Base-by-base conservation (phyloP, 1,140 invertebrate genomes). In the Pseudomyrmex pallidus region DNA sequence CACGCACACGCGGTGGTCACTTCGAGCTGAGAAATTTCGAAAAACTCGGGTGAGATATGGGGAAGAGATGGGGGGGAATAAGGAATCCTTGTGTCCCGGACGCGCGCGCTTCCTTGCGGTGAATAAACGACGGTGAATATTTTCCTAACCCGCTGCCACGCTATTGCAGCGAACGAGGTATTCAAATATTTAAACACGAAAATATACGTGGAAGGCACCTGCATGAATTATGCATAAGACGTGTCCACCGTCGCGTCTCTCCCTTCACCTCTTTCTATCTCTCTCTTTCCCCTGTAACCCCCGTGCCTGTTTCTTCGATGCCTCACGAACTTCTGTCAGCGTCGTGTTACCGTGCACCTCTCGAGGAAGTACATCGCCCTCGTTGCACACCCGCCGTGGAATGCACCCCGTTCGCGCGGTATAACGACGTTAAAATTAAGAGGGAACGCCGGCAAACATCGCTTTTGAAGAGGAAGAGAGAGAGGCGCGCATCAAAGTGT, bases 161-260 rank as follows among this genome's bases (percentile, higher is more conserved):
- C 86, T 84, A 87, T 90, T 89, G 89, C 90, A 90, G 85, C 86
- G 90, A 92, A 91, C 90, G 86, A 90, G 84, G 90, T 93, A 93
- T 93, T 93, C 92, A 93, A 94, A 94, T 93, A 93, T 93, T 93
- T 93, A 93, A 93, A 93, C 90, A 92, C 90, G 91, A 93, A 94
- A 94, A 93, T 93, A 93, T 92, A 91, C 89, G 90, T 82, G 82
- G 92, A 93, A 91, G 90, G 88, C 90, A 90, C 89, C 74, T 83
- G 76, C 74, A 93, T 93, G 91, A 92, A 93, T 93, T 90, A 94
- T 94, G 90, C 92, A 93, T 93, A 90, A 93, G 91, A 89, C 87
- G 85, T 86, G 83, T 89, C 88, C 87, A 77, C 88, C 85, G 82
- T 76, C 64, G 68, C 57, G 57, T 61, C 56, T 52, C 73, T 84